Conservation (phyloP, 1,140 invertebrate species). For the Centruroides sculpturatus region DNA sequence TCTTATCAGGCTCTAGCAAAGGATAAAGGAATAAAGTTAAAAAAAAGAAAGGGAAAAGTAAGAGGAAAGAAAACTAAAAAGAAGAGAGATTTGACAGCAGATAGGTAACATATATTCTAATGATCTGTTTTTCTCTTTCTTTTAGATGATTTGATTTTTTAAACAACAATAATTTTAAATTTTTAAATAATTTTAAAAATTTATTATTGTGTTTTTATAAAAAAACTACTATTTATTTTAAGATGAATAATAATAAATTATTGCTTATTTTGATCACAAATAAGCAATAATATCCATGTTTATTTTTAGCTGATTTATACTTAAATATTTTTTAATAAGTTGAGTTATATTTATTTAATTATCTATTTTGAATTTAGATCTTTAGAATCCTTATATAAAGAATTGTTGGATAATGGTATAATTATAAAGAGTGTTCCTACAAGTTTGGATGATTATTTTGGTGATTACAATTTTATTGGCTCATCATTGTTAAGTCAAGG, state of each 20-base stretch:
- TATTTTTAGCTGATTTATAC: no score
- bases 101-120: constrained; percentile 29
- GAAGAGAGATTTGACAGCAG: constrained; percentile 89
- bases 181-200: no score
- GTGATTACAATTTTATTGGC: constrained; percentile 59
- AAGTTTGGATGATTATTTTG: constrained; percentile 54
- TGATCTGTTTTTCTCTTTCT: no score
- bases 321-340: not conserved
- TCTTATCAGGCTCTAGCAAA: no score
- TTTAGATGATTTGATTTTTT: no score
- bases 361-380: constrained; percentile 35
- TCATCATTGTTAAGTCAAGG: constrained; percentile 14
- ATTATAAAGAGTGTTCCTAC: constrained; percentile 62
- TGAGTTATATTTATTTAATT: constrained; percentile 1
- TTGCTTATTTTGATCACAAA: no score
- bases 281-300: no score
- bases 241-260: no score
- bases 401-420: constrained; percentile 75
- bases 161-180: no score
- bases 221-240: no score
- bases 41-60: constrained; percentile 46
- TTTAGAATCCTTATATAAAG: constrained; percentile 78
- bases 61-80: constrained; percentile 75
- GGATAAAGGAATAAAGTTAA: not conserved
- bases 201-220: no score